Conservation (phyloP, 2,797 vertebrate genomes). For the Macroramphosus scolopax region DNA sequence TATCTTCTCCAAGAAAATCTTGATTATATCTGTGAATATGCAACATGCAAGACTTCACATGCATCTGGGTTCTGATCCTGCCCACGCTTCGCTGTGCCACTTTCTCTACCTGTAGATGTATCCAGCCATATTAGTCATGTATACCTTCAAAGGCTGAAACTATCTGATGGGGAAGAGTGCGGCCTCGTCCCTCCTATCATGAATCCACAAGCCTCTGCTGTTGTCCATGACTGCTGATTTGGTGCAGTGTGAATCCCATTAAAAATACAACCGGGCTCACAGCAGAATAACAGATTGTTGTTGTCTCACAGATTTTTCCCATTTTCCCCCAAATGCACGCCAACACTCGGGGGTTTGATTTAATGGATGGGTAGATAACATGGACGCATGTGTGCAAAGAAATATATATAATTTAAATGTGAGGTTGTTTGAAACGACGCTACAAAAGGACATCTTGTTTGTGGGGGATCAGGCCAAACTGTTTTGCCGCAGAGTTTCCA, state of each 20-base stretch:
- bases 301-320: slow-evolving; percentile 35
- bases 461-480: slow-evolving; percentile 6
- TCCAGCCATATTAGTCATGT: slow-evolving; percentile 18
- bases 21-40: slow-evolving; percentile 2
- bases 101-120: slow-evolving; percentile 18
- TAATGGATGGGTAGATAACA: slow-evolving; percentile 53
- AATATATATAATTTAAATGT: slow-evolving; percentile 32
- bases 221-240: slow-evolving; percentile 37
- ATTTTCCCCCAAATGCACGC: slow-evolving; percentile 33
- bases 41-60: slow-evolving; percentile 13
- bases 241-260: slow-evolving; percentile 51
- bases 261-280: slow-evolving; percentile 32
- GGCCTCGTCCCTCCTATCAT: slow-evolving; percentile 30
- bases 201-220: slow-evolving; percentile 32
- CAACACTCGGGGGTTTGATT: slow-evolving; percentile 47
- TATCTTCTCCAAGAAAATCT: slow-evolving; percentile 2
- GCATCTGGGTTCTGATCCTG: slow-evolving; percentile 12
- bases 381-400: slow-evolving; percentile 27
- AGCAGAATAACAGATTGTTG: slow-evolving; percentile 14
- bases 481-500: slow-evolving; percentile 40
- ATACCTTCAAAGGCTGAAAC: slow-evolving; percentile 34
- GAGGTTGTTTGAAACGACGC: slow-evolving; percentile 8
- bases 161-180: slow-evolving; percentile 21
- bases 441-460: slow-evolving; percentile 24
- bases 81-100: slow-evolving; percentile 7